Evolutionary conservation across 1,140 invertebrate species (phyloP).

Genomic region (Leptestheria dahalacensis): DNA sequence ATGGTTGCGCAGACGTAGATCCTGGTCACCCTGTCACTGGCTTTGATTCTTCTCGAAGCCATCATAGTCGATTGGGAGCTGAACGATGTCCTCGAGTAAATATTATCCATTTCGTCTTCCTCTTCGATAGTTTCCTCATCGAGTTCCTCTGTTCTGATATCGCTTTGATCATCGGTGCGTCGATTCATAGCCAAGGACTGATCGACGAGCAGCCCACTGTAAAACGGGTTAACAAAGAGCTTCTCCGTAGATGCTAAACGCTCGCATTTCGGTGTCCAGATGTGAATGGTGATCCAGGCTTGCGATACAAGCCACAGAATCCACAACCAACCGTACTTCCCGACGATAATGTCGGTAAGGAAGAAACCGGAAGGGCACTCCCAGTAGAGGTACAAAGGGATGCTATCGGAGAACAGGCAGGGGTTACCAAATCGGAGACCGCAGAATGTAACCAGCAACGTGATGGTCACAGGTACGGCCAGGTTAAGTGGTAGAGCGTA

Average conservation of each 20-base stretch:
- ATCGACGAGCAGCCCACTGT: constrained; percentile 35
- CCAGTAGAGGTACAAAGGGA: constrained; percentile 75
- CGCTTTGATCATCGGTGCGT: constrained; percentile 78
- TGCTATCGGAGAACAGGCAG: constrained; percentile 73
- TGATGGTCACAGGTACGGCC: constrained; percentile 75
- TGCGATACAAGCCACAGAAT: constrained; percentile 38
- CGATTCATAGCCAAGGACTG: constrained; percentile 44
- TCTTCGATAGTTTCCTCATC: constrained; percentile 30
- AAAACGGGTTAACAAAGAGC: constrained; percentile 77
- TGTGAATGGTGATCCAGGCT: constrained; percentile 34
- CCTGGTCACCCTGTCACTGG: constrained; percentile 24
- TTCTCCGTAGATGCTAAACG: constrained; percentile 84
- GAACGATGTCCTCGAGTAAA: constrained; percentile 83
- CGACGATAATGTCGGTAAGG: constrained; percentile 65
- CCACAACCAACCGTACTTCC: constrained; percentile 82
- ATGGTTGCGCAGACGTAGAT: constrained; percentile 78
- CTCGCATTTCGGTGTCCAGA: constrained; percentile 38
- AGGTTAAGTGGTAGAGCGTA: constrained; percentile 89
- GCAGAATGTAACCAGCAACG: constrained; percentile 75
- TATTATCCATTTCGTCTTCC: constrained; percentile 28
- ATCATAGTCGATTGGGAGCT: constrained; percentile 62
- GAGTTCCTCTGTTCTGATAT: constrained; percentile 69
- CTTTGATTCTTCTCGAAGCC: constrained; percentile 44
- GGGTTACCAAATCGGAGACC: constrained; percentile 71
- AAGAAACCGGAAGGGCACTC: constrained; percentile 42